Evolutionary conservation across 2,113 vertebrate genomes (phyloP).

Genomic region (Peucedramus taeniatus): DNA sequence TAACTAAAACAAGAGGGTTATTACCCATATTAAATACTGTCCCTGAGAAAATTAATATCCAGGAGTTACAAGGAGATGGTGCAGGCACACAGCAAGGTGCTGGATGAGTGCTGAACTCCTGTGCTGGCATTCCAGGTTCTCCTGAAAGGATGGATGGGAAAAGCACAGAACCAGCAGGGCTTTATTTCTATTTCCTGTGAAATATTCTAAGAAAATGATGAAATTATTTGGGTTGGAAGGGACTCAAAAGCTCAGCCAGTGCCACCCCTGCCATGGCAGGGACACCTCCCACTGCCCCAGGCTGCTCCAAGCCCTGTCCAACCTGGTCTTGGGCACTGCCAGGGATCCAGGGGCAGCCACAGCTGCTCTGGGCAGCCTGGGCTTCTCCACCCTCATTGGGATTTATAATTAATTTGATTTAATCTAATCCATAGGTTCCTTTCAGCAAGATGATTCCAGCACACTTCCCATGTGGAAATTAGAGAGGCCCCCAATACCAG

Average conservation of each 20-base stretch:
- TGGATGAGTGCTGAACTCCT: background rate
- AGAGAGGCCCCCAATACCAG: too few species aligned
- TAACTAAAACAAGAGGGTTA: conserved; percentile 87
- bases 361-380: background rate
- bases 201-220: background rate
- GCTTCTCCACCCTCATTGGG: background rate
- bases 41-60: background rate
- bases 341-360: background rate
- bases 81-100: background rate
- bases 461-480: background rate
- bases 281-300: background rate
- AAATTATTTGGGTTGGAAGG: background rate
- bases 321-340: rapidly evolving
- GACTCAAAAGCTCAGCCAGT: rapidly evolving
- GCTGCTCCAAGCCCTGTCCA: background rate
- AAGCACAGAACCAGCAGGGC: background rate
- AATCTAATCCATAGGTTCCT: background rate
- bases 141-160: background rate
- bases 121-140: background rate
- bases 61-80: background rate
- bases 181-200: background rate
- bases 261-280: background rate
- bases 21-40: conserved; percentile 74
- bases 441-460: background rate
- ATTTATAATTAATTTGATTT: background rate